These are phyloP conservation scores for Meteorus sp. DNA, from an alignment of 1,140 invertebrate genomes.

Conservation along the genomic window DNA sequence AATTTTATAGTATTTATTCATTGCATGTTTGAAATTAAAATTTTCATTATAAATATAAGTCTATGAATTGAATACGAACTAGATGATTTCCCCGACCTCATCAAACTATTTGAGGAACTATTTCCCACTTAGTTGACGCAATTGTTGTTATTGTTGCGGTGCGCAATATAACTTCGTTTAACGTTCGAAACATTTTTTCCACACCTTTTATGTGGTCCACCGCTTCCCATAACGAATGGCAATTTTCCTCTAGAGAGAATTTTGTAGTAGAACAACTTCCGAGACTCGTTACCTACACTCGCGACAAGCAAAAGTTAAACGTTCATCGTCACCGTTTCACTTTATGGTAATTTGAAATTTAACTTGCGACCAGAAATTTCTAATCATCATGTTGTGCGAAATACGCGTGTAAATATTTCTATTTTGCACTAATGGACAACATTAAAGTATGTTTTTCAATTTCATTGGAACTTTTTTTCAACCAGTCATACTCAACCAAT, in stretches of 20 bases:
- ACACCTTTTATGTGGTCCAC: not conserved
- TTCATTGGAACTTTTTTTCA: not conserved
- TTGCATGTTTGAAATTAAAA: no score
- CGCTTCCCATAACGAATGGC: not conserved
- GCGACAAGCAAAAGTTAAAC: slow-evolving; percentile 1
- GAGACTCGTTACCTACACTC: slow-evolving; percentile 2
- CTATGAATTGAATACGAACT: no score
- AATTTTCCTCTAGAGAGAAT: not conserved
- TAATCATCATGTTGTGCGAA: not conserved
- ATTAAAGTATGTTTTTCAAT: no score
- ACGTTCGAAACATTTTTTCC: not conserved
- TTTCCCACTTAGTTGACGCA: no score
- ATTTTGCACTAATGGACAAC: not conserved
- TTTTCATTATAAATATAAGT: no score
- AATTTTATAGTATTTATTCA: no score
- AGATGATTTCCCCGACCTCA: no score
- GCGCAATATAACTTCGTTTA: not conserved
- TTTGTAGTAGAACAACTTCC: not conserved
- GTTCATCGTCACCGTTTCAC: not conserved
- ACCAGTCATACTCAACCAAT: no score
- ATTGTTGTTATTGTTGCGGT: not conserved
- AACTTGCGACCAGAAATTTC: not conserved
- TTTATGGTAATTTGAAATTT: slow-evolving; percentile 7
- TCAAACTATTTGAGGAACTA: no score
- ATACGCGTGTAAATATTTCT: not conserved